Conservation (phyloP, 1,140 invertebrate species). For the Pteromalus puparum region DNA sequence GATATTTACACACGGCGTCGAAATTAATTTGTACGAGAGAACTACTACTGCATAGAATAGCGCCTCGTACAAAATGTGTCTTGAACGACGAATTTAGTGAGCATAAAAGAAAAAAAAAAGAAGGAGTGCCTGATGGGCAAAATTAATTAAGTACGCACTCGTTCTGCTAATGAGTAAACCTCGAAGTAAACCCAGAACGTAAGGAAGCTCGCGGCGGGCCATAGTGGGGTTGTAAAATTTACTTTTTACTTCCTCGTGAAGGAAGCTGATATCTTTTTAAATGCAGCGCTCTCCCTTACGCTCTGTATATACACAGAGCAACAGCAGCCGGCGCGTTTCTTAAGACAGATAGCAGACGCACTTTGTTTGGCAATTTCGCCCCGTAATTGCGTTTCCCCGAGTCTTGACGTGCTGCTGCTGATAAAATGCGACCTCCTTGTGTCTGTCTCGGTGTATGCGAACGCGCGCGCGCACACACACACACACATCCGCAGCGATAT, state of each 20-base stretch:
- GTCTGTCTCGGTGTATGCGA: neutral
- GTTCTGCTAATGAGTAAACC: slow-evolving; percentile 12
- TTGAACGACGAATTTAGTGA: neutral
- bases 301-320: neutral
- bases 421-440: neutral
- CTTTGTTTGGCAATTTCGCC: slow-evolving; percentile 13
- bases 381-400: slow-evolving; percentile 9
- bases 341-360: neutral
- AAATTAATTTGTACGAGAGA: no score
- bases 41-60: no score
- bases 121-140: neutral
- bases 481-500: neutral
- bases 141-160: neutral
- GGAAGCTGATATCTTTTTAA: slow-evolving; percentile 32
- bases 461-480: no score
- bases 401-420: neutral
- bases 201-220: neutral
- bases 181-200: neutral
- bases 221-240: slow-evolving; percentile 10
- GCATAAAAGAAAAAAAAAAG: neutral
- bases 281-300: neutral
- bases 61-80: no score
- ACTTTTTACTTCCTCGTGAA: slow-evolving; percentile 10
- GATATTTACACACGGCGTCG: no score
- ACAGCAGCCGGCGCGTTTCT: neutral